phyloP scores from a whole-genome alignment of 2,113 vertebrate species.

The Halichoeres trimaculatus region DNA sequence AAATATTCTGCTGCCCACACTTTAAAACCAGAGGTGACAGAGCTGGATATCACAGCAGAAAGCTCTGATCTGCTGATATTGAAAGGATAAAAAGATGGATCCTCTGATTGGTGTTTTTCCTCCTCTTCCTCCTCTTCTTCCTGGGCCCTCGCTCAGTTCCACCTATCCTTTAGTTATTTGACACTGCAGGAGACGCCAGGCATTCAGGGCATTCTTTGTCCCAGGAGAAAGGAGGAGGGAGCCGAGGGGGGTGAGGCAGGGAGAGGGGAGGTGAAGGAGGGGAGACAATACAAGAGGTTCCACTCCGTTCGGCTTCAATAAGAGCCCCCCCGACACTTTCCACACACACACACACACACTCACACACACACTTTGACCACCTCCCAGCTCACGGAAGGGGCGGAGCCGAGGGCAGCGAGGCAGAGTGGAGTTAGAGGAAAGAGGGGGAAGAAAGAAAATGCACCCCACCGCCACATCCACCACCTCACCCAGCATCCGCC shows the following conservation, averaged over 20 bases:
- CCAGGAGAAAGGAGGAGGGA: slow-evolving; percentile 64
- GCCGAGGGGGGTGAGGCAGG: slow-evolving; percentile 31
- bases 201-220: slow-evolving; percentile 79
- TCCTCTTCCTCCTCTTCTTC: slow-evolving; percentile 36
- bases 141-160: slow-evolving; percentile 45
- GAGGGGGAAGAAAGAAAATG: slow-evolving; percentile 25
- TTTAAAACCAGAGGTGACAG: too few species aligned
- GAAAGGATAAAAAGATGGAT: not conserved
- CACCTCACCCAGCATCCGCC: slow-evolving; percentile 28
- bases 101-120: slow-evolving; percentile 13
- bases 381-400: slow-evolving; percentile 69
- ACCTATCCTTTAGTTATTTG: slow-evolving; percentile 72
- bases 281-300: slow-evolving; percentile 74
- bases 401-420: slow-evolving; percentile 54
- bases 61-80: not conserved
- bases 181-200: slow-evolving; percentile 77
- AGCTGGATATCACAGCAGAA: too few species aligned
- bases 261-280: slow-evolving; percentile 39
- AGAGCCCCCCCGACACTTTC: slow-evolving; percentile 36
- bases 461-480: slow-evolving; percentile 19
- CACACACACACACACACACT: slow-evolving; percentile 26
- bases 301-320: slow-evolving; percentile 72
- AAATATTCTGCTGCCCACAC: not conserved
- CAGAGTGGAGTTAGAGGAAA: slow-evolving; percentile 41
- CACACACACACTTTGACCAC: slow-evolving; percentile 39